Base-by-base conservation (phyloP, 2,797 vertebrate genomes). In the Schizopygopsis malacanthus region DNA sequence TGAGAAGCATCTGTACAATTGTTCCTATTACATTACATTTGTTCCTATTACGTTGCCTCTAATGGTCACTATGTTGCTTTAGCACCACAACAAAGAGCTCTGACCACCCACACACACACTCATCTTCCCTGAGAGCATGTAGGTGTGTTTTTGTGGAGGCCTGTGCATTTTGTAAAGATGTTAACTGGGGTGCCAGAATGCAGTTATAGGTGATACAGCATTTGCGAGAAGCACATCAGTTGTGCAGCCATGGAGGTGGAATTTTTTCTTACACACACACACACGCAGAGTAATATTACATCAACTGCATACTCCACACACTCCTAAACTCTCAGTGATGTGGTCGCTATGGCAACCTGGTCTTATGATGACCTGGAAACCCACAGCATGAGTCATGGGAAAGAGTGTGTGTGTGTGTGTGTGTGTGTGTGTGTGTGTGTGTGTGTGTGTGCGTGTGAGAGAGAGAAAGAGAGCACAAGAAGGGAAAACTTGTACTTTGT, bases 281-380 rank as follows among this genome's bases (percentile, higher is more conserved):
- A 82, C 41, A 63, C 45, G 63, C 20, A 37, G 16, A 56, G 33
- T 70, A 79, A 73, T 65, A 54, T 33, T 73, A 25, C 43, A 73
- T 81, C 37, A 63, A 63, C 84, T 22, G 56, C 84, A 81, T 41
- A 70, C 33, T 67, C 63, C 47, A 71, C 70, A 75, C 67, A 73
- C 71, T 76, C 16, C 73, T 70, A 69, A 82, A 86, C 15, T 54
- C 77, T 52, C 6, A 85, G 78, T 81, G 79, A 87, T 77, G 50
- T 81, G 71, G 86, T 85, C n/a, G 61, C 79, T 70, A 87, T 87
- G 71, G 82, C 78, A 84, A 87, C 83, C n/a, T 28, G 56, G 33
- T 56, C 61, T 78, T 77, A 65, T 41, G 61, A 81, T 86, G 56
- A 20, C 80, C 79, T 82, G 70, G 37, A 82, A 82, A 52, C 70